Evolutionary conservation across 2,797 vertebrate species (phyloP), one percentile per base, ranked within the genome.

Genomic region (Hyperoplus lanceolatus): DNA sequence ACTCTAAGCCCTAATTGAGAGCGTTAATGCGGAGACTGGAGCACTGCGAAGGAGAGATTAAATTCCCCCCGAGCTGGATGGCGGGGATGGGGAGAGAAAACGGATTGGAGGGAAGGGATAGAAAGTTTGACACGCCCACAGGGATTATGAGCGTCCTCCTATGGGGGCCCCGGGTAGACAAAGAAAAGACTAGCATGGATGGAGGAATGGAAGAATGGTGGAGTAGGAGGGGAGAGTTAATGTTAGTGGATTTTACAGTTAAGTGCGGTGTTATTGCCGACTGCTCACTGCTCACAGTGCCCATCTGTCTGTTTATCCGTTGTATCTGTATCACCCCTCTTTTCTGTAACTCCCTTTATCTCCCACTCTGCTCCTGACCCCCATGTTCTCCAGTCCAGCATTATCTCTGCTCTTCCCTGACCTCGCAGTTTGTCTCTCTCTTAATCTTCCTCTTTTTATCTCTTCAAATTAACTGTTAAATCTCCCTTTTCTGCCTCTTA

Each of bases 1-100:
- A 91, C 84, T 87, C 78, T 93, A 93, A 94, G 89, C 86, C 77
- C 79, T 94, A 95, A 95, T 94, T 93, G 92, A 92, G 91, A 92
- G 84, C 75, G 86, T 84, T 94, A 94, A 93, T 93, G 92, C 88
- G 60, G 79, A 78, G 80, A 87, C 76, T 65, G 77, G 78, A 89
- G 88, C 81, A 54, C 86, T 83, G 82, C 65, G 57, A 82, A 82
- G 69, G 85, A 82, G 64, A 79, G 87, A 89, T 85, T 94, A 94
- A 93, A 91, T 93, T 29, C 29, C 90, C 89, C 84, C 55, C 82
- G 89, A 90, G 84, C 71, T 84, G 88, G 85, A 89, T 90, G 87
- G 84, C 39, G 41, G 85, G 29, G 79, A 88, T 89, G 83, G 70
- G 67, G 78, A 76, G 90, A 80, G 75, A 73, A 85, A 29, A 77